Evolutionary conservation across 2,888 invertebrate species (phyloP), one percentile per base, ranked within the genome.

Genomic region (Nesidiocoris tenuis): DNA sequence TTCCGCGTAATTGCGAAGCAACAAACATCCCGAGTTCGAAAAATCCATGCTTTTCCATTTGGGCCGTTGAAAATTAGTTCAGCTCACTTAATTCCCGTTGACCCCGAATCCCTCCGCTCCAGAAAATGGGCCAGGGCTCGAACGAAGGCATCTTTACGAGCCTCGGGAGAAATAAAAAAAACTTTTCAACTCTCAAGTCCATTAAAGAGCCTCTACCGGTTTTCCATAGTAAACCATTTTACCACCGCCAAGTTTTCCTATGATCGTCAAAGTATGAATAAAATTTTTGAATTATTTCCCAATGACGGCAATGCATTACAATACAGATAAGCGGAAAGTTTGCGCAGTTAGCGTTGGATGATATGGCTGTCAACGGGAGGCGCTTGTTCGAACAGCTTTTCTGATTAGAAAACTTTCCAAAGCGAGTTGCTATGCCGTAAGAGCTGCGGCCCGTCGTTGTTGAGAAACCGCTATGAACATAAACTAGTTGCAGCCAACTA

Each of bases 231-330:
- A 1, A 55, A 59, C 70, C 57, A 57, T 70, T 70, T 70, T 70
- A 70, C 59, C 59, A 59, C 25, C 39, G n/a, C 70, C 25, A 70
- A 70, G 70, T 70, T 70, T 70, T 59, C 59, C 22, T 59, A 70
- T 70, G 70, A 70, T 70, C 70, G 59, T 70, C 70, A 70, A 70
- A 70, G 57, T 70, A 70, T 70, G 70, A 70, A 70, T 70, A 70
- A 70, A 56, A 22, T 57, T 70, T 17, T 24, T 24, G 61, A 70
- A 59, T 70, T 70, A 70, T 70, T 24, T 59, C 70, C 59, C 70
- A n/a, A 16, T 19, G 59, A 59, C 25, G 17, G 24, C 59, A 56
- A 25, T 25, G 59, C 59, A 59, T 70, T 70, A 70, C 70, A 59
- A 59, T 70, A 70, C 59, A 25, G 70, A 59, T 70, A 59, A 25